A percentile compares a stretch with the other conserved stretches of the same genome.
phyloP scores from a whole-genome alignment of 2,113 vertebrate genomes.

The Apus apus region DNA sequence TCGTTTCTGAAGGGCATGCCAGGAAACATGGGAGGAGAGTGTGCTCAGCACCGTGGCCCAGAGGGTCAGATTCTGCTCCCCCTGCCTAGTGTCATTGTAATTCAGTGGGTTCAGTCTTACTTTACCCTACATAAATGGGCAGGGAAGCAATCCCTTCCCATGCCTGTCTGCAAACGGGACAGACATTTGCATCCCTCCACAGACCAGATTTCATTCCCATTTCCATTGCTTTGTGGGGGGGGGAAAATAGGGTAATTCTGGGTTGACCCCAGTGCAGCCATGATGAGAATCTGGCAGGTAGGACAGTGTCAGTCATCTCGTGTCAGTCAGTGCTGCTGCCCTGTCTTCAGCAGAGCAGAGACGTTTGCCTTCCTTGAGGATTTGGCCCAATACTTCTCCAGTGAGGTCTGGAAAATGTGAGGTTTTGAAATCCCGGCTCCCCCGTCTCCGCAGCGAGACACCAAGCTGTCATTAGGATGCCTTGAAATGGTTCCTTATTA shows the following conservation, averaged over 20 bases:
- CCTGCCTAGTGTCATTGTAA: background rate
- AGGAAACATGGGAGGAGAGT: background rate
- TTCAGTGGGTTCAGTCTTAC: background rate
- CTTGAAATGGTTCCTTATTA: slow-evolving; percentile 55
- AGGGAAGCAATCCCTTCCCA: background rate
- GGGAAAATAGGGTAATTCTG: background rate
- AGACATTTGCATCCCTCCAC: background rate
- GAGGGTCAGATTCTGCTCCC: background rate
- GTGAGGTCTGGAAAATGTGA: slow-evolving; percentile 46
- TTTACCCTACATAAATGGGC: background rate
- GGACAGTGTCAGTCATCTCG: background rate
- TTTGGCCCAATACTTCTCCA: slow-evolving; percentile 6
- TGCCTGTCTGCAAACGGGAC: rapidly evolving
- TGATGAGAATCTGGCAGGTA: background rate
- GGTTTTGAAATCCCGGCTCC: slow-evolving; percentile 40
- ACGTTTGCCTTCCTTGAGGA: background rate
- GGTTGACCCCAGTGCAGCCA: background rate
- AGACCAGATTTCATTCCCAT: background rate
- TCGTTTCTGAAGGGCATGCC: slow-evolving; percentile 31
- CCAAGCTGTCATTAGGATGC: slow-evolving; percentile 53
- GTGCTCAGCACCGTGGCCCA: rapidly evolving
- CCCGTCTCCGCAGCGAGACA: background rate
- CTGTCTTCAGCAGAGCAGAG: background rate
- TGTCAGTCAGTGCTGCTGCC: background rate
- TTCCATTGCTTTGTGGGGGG: background rate